Base-by-base conservation (phyloP, 2,113 vertebrate genomes). In the Pionites leucogaster region DNA sequence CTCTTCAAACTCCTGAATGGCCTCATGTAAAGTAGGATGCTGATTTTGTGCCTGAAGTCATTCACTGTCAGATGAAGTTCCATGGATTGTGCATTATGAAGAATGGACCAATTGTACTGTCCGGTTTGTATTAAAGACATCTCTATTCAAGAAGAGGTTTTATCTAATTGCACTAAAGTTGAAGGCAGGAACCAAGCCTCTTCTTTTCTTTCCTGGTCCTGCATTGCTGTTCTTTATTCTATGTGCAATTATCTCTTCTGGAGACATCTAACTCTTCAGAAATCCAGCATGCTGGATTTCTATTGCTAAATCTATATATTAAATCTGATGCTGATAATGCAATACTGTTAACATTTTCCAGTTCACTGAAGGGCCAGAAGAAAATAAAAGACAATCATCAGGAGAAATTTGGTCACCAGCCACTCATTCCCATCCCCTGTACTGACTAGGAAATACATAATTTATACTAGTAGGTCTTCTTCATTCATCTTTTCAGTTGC, bases 391-490 rank as follows among this genome's bases (percentile, higher is more conserved):
- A 27, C 19, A 71, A 84, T 64, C 35, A 90, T 53, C 62, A 39
- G 28, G 75, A 19, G 50, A 86, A 72, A 93, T 70, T 31, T 88
- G 33, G 62, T 88, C 76, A 96, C 70, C 29, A 82, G 27, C 4
- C 9, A 3, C 75, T 84, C 83, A 87, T 70, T 90, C 39, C 53
- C 47, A 12, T 82, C 28, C 87, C 31, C 35, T 76, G 31, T 64
- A 9, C 57, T 86, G 44, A 69, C 59, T 2, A 89, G 17, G 81
- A 93, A 94, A 94, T 92, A 59, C 27, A 87, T 91, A 92, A 96
- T 95, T 95, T 87, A 92, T 83, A 46, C 17, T 15, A 88, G 53
- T 29, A 93, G 18, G 10, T 80, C 85, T 82, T 91, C 74, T 94
- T 84, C 52, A 28, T 57, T 42, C 13, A 87, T 31, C 64, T 90